Evolutionary conservation across 2,797 vertebrate genomes (phyloP), one percentile per base, ranked within the genome.

Genomic region (Agapornis canus): DNA sequence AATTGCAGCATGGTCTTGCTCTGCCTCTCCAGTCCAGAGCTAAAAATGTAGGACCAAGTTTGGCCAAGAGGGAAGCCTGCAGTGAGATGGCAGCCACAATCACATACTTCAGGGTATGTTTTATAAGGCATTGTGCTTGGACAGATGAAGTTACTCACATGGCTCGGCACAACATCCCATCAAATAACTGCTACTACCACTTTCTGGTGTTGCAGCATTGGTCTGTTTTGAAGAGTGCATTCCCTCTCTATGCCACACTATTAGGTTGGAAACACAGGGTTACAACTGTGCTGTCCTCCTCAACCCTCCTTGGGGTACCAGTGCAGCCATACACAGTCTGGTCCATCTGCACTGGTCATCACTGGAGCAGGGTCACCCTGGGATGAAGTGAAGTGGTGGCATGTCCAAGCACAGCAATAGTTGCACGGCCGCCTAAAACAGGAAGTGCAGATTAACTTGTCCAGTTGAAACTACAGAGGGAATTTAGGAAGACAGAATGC

Each of bases 401-500:
- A 19, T 45, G 72, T 26, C 52, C 2, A 0, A 85, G 57, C 35
- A 63, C 79, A 69, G 78, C 78, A 89, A 86, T 79, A 85, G 73
- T 91, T 92, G 56, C 75, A 68, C 0, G 1, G 76, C 13, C 2
- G 10, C 59, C 87, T 96, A 49, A 85, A 97, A 96, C 91, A 95
- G 92, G 96, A 96, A 96, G 94, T 91, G 54, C 77, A 95, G 94
- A 97, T 96, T 95, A 96, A 97, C 90, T 95, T 96, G 89, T 95
- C 84, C 95, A 86, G 79, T 69, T 52, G 89, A 96, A 97, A 94
- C 84, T 95, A 94, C 84, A 94, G 54, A 84, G 94, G 86, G 92
- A 97, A 95, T 97, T 96, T 96, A 96, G 94, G 94, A 95, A 96
- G 95, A 97, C 92, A 95, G 94, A 96, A 95, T 96, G 91, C 96